Evolutionary conservation across 2,888 invertebrate genomes (phyloP).

Genomic region (Pseudococcus longispinus): DNA sequence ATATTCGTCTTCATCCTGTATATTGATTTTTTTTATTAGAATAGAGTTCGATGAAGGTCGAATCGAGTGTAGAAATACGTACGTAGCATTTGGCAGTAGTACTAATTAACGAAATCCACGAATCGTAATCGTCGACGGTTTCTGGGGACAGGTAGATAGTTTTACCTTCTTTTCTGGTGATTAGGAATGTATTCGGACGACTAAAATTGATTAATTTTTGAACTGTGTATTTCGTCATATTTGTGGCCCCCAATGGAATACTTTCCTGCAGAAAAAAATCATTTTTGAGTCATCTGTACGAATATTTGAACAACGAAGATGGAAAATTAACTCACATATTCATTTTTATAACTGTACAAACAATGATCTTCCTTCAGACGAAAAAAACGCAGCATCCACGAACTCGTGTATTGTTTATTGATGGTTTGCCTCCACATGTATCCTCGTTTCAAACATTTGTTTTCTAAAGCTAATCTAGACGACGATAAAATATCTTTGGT

Average conservation of each 20-base stretch:
- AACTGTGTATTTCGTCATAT: constrained; percentile 51
- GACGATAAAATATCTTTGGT: constrained; percentile 82
- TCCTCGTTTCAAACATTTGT: constrained; percentile 67
- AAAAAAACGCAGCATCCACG: constrained; percentile 91
- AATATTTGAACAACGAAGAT: neutral
- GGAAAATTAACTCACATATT: constrained; percentile 71
- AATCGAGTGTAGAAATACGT: neutral
- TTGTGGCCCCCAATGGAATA: constrained; percentile 55
- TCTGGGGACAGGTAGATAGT: constrained; percentile 52
- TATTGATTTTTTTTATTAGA: neutral
- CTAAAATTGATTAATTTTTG: constrained; percentile 51
- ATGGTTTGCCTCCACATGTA: constrained; percentile 61
- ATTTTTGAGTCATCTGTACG: neutral
- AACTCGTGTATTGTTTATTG: constrained; percentile 64
- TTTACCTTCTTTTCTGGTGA: constrained; percentile 54
- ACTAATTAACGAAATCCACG: constrained; percentile 53
- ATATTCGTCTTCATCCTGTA: constrained; percentile 39
- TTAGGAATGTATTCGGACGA: constrained; percentile 53
- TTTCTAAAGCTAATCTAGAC: neutral
- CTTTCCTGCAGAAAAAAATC: constrained; percentile 49
- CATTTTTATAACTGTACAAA: constrained; percentile 93
- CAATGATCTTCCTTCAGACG: constrained; percentile 89
- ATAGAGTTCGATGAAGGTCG: neutral
- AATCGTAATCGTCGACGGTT: constrained; percentile 43
- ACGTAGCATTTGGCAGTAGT: constrained; percentile 45